Conservation (phyloP, 2,113 vertebrate species). For the zebrafish (Danio rerio) region DNA sequence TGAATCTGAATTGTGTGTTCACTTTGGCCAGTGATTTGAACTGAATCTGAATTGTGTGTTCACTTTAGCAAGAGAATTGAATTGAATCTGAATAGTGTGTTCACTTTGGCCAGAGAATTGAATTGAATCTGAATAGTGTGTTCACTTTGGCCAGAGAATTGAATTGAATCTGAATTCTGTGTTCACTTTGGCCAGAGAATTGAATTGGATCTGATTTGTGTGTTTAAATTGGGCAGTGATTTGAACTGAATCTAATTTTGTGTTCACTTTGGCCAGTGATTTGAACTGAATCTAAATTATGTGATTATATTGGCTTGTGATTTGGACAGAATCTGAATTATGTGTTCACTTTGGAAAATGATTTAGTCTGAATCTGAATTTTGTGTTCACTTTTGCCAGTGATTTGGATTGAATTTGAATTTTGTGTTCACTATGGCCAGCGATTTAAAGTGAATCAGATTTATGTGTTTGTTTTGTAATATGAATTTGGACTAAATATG, state of each 20-base stretch:
- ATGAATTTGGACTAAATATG: not conserved
- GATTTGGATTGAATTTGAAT: not conserved
- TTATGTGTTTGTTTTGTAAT: slow-evolving; percentile 1
- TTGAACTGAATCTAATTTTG: not conserved
- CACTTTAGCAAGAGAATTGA: too few relatives aligned
- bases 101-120: not conserved
- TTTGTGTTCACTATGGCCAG: not conserved
- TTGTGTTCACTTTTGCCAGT: too few relatives aligned
- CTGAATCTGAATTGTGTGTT: not conserved
- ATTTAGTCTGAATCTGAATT: not conserved
- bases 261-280: not conserved
- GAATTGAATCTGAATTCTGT: not conserved
- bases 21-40: not conserved
- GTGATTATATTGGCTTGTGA: not conserved
- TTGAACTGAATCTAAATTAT: too few relatives aligned
- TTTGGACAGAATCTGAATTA: not conserved
- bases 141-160: not conserved
- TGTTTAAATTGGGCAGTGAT: not conserved
- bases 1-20: not conserved
- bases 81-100: not conserved
- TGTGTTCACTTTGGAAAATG: not conserved
- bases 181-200: not conserved
- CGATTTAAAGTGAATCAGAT: too few relatives aligned
- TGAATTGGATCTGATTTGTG: not conserved
- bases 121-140: too few relatives aligned